Evolutionary conservation across 2,888 invertebrate genomes (phyloP).

Genomic region (Spodoptera exigua): DNA sequence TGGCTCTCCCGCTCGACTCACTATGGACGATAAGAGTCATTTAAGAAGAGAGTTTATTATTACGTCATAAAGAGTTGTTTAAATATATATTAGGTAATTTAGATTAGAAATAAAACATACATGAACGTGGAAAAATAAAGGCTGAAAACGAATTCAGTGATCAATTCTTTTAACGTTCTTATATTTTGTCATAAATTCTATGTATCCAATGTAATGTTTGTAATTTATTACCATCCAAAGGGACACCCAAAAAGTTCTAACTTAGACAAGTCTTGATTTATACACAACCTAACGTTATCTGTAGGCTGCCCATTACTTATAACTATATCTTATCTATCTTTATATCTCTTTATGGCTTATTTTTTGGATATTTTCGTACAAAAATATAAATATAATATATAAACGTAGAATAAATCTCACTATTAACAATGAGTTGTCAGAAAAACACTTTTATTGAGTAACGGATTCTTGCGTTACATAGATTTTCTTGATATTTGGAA

Average conservation of each 20-base stretch:
- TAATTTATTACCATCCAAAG: slow-evolving; percentile 23
- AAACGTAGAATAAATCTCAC: slow-evolving; percentile 8
- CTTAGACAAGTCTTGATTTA: slow-evolving; percentile 72
- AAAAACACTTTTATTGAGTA: slow-evolving; percentile 2
- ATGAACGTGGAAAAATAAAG: no score
- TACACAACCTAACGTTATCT: slow-evolving; percentile 62
- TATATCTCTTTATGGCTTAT: slow-evolving; percentile 42
- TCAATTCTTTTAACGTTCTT: no score
- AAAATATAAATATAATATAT: slow-evolving; percentile 4
- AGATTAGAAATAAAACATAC: no score
- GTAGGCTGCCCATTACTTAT: slow-evolving; percentile 56
- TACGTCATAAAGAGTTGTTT: no score
- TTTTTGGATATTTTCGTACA: slow-evolving; percentile 7
- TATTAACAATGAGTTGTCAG: slow-evolving; percentile 2
- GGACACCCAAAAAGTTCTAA: slow-evolving; percentile 50
- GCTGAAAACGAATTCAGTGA: no score
- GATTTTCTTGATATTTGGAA: slow-evolving; percentile 8
- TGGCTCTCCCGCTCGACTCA: no score
- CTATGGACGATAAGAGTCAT: no score
- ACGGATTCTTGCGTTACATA: neutral
- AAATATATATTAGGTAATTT: no score
- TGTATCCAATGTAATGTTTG: neutral
- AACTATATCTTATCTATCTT: slow-evolving; percentile 65
- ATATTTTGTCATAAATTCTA: neutral
- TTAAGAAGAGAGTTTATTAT: no score